A percentile compares a stretch with the other conserved stretches of the same genome.
Evolutionary conservation across 2,797 vertebrate genomes (phyloP).

Genomic region (Austrolebias charrua): DNA sequence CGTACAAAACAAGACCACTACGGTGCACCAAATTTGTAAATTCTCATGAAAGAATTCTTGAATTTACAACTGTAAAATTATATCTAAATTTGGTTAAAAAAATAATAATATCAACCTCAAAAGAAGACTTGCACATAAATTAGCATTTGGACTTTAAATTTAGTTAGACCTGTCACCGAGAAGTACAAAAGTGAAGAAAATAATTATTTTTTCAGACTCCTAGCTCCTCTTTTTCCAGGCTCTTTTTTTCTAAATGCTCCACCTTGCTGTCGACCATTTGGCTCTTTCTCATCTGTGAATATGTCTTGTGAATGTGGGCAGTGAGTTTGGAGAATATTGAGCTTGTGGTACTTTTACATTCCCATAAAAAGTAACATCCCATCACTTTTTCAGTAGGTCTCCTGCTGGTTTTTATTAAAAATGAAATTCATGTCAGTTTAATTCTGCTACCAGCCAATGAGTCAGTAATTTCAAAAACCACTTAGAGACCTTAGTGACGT

Average conservation of each 20-base stretch:
- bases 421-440: constrained; percentile 43
- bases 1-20: too few relatives aligned
- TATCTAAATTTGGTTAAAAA: too few relatives aligned
- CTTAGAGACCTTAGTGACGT: constrained; percentile 5
- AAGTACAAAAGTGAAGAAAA: too few relatives aligned
- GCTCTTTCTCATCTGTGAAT: constrained; percentile 8
- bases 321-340: constrained; percentile 10
- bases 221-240: too few relatives aligned
- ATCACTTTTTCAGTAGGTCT: constrained; percentile 11
- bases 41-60: neutral
- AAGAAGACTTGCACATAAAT: too few relatives aligned
- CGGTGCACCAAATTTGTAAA: neutral
- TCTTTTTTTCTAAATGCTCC: too few relatives aligned
- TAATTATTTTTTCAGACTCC: too few relatives aligned
- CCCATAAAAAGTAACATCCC: constrained; percentile 15
- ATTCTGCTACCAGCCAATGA: constrained; percentile 23
- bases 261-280: neutral
- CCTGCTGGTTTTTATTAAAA: constrained; percentile 36
- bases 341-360: constrained; percentile 16
- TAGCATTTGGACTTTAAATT: too few relatives aligned
- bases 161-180: too few relatives aligned
- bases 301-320: constrained; percentile 1
- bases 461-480: constrained; percentile 45
- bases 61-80: neutral
- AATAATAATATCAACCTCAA: too few relatives aligned